A percentile compares a stretch with the other conserved stretches of the same genome.
These are phyloP conservation scores for Brachypterus glaber DNA, from an alignment of 2,888 invertebrate species.

Conservation along the genomic window DNA sequence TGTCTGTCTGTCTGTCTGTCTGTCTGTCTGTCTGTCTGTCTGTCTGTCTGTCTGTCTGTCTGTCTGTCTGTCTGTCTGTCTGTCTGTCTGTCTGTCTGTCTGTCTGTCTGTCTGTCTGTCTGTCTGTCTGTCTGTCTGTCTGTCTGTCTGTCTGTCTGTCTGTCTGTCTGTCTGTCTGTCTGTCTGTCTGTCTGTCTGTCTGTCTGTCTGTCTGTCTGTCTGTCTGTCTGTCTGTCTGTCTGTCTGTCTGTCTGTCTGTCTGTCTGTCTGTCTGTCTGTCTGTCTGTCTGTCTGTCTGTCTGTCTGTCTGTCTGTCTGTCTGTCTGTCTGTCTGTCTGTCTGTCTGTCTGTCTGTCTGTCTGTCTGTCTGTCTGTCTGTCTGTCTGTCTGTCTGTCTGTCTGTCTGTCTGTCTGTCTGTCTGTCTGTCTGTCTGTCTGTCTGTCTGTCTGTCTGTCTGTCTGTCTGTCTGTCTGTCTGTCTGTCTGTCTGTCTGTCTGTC, in stretches of 20 bases:
- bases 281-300: too few species aligned
- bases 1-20: conserved; percentile 2
- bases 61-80: conserved; percentile 2
- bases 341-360: too few species aligned
- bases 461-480: too few species aligned
- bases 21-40: conserved; percentile 2
- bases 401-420: too few species aligned
- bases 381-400: too few species aligned
- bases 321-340: too few species aligned
- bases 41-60: conserved; percentile 2
- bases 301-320: too few species aligned
- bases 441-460: too few species aligned
- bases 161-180: conserved; percentile 2
- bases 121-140: conserved; percentile 2
- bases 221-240: conserved; percentile 2
- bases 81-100: conserved; percentile 2
- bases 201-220: conserved; percentile 2
- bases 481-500: too few species aligned
- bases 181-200: conserved; percentile 2
- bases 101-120: conserved; percentile 2
- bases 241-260: not conserved
- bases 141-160: conserved; percentile 2
- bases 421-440: too few species aligned
- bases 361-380: too few species aligned
- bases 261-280: not conserved